Percentiles rank a stretch among this genome's conserved stretches.
phyloP scores from a whole-genome alignment of 2,113 vertebrate species.

The Equus przewalskii region DNA sequence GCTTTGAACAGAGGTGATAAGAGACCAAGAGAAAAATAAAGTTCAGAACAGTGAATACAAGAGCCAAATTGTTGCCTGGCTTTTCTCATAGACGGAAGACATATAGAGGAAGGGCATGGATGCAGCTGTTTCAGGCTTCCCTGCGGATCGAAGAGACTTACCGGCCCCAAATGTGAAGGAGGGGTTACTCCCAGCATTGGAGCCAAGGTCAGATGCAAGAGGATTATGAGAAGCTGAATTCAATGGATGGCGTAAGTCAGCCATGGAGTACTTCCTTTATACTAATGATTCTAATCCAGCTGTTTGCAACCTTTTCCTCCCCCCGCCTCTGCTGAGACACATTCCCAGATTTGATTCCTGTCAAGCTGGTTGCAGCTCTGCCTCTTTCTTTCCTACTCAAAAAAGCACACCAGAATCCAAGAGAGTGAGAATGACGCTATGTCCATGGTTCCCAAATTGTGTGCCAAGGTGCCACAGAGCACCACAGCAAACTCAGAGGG shows the following conservation, averaged over 20 bases:
- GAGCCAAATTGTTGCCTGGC: slow-evolving; percentile 80
- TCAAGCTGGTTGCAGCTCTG: neutral
- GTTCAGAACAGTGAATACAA: slow-evolving; percentile 59
- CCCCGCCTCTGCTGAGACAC: neutral
- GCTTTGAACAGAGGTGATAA: slow-evolving; percentile 86
- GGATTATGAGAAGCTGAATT: neutral
- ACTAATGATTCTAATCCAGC: neutral
- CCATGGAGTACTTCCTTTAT: neutral
- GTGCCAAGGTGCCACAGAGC: neutral
- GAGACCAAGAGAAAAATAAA: slow-evolving; percentile 83
- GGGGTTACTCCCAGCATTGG: neutral
- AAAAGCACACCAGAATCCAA: neutral
- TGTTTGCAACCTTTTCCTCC: neutral
- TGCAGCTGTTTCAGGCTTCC: neutral
- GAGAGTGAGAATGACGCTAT: neutral
- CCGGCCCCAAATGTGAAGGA: neutral
- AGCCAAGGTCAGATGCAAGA: neutral
- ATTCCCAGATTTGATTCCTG: neutral
- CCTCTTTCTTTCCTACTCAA: neutral
- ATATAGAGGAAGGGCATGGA: neutral
- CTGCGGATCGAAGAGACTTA: neutral
- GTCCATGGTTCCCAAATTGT: neutral
- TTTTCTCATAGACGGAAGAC: slow-evolving; percentile 72
- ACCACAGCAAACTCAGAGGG: neutral
- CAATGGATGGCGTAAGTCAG: neutral